Base-by-base conservation (phyloP, 2,113 vertebrate species). In the Ophthalmolycus amberensis region DNA sequence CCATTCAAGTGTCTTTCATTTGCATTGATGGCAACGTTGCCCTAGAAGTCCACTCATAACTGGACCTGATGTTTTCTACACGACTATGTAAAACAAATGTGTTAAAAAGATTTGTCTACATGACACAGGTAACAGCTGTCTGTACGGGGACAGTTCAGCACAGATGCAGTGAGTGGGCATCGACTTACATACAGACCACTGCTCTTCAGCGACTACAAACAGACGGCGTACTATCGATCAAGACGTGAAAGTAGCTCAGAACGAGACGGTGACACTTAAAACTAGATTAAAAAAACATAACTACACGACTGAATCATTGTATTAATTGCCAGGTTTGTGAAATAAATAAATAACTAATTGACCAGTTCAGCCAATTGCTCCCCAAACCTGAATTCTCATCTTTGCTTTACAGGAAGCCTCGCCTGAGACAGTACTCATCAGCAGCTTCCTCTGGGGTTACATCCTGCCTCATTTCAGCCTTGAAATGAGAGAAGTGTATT, bases 391-490 rank as follows among this genome's bases (percentile, higher is more conserved):
- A 79, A 82, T 58, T 20, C 29, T 20, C 38, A 54, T 74, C 46
- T 76, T 46, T 80, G 59, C 62, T 73, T 80, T 71, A 54, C 79
- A 78, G 77, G 85, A 86, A 80, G 20, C 64, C 65, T 78, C 38
- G 64, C 75, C 72, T 75, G 42, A 70, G 69, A 80, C 44, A 52
- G 69, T 25, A 22, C 50, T 87, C 78, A 81, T 78, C 63, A 80
- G 80, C 69, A 74, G 37, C 78, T 80, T 82, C 82, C 81, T 80
- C 67, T 48, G 63, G 29, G 52, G 64, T 63, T 73, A 63, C 65
- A 78, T 67, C 67, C 50, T 79, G 73, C 50, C 56, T 63, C 65
- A 56, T 80, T 79, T 80, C 34, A 83, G 62, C 9, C 77, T 65
- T 73, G 2, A 64, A 70, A 86, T 29, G 22, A 86, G 37, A 67